A percentile compares a stretch with the other conserved stretches of the same genome.
phyloP scores from a whole-genome alignment of 2,888 invertebrate genomes.

The Cryptosula pallasiana region DNA sequence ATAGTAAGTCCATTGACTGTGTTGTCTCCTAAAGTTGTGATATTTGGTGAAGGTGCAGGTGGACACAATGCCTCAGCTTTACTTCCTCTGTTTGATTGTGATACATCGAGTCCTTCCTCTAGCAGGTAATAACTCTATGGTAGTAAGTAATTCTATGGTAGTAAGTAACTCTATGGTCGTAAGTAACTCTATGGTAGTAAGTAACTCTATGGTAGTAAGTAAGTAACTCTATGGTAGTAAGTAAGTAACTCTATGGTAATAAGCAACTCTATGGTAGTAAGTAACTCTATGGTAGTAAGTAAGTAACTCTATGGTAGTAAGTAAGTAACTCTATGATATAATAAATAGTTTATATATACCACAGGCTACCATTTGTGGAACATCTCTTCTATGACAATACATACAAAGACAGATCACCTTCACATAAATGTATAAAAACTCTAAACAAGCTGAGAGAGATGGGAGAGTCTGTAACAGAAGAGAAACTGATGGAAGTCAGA shows the following conservation, averaged over 20 bases:
- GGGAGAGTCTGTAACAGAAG: slow-evolving; percentile 4
- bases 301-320: too few species aligned
- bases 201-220: too few species aligned
- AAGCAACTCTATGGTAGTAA: too few species aligned
- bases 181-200: too few species aligned
- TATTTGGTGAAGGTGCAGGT: neutral
- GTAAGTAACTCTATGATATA: too few species aligned
- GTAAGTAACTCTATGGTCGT: too few species aligned
- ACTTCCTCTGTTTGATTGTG: neutral
- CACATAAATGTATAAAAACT: slow-evolving; percentile 3
- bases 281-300: too few species aligned
- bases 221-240: too few species aligned
- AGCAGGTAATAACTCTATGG: too few species aligned
- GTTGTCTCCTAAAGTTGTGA: neutral
- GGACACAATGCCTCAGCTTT: neutral
- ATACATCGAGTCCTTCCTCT: neutral
- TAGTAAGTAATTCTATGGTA: too few species aligned
- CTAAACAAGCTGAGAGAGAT: neutral
- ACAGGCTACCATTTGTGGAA: slow-evolving; percentile 7
- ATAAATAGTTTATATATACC: neutral
- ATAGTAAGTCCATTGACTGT: neutral
- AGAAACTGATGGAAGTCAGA: slow-evolving; percentile 7
- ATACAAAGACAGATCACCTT: slow-evolving; percentile 11
- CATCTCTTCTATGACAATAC: slow-evolving; percentile 16
- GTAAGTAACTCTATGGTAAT: too few species aligned